These are phyloP conservation scores for Propithecus deckenii DNA, from an alignment of 2,797 vertebrate species.

Conservation along the genomic window DNA sequence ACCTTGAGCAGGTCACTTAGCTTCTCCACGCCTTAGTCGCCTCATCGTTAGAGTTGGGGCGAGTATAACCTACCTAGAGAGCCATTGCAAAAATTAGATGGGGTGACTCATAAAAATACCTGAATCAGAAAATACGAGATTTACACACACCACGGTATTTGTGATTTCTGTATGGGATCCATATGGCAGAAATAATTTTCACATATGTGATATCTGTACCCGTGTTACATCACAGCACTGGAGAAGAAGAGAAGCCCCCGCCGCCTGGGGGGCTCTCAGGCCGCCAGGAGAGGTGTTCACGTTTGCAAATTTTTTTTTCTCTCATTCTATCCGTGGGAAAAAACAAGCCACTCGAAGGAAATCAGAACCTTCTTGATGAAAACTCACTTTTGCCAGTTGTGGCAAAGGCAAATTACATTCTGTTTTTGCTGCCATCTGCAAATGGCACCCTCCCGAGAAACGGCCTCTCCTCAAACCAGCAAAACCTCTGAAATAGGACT, in stretches of 20 bases:
- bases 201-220: neutral
- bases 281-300: neutral
- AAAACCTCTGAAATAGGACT: neutral
- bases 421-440: neutral
- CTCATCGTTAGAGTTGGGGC: neutral
- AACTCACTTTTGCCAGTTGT: neutral
- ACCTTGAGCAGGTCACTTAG: neutral
- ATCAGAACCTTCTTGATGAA: neutral
- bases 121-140: neutral
- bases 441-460: neutral
- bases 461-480: neutral
- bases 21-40: neutral
- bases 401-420: neutral
- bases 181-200: accelerated
- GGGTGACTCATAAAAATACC: neutral
- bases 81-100: neutral
- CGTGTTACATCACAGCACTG: neutral
- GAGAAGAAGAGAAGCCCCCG: neutral
- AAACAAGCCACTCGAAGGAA: neutral
- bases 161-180: accelerated
- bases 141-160: neutral
- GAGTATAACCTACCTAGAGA: neutral
- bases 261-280: accelerated
- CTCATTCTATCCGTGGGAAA: neutral
- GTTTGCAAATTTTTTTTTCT: neutral